phyloP scores from a whole-genome alignment of 2,888 invertebrate species.

The Agrochola circellaris region DNA sequence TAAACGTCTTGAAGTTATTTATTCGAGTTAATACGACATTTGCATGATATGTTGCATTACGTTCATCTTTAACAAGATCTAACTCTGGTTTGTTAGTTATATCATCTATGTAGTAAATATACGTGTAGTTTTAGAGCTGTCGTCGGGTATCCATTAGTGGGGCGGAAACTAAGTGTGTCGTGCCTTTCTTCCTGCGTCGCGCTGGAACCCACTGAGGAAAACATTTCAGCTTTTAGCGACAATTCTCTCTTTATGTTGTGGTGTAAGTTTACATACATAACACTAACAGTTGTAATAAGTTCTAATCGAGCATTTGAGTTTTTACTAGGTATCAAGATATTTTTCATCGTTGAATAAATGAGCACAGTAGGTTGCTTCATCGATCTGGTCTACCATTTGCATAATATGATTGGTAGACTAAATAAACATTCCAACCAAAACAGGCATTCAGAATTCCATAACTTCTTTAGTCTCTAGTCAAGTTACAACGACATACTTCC shows the following conservation, averaged over 20 bases:
- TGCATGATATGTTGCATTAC: slow-evolving; percentile 70
- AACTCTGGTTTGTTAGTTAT: slow-evolving; percentile 35
- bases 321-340: neutral
- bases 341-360: slow-evolving; percentile 4
- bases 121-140: slow-evolving; percentile 33
- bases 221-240: slow-evolving; percentile 39
- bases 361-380: neutral
- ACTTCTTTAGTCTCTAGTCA: neutral
- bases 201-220: slow-evolving; percentile 1
- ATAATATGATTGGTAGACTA: slow-evolving; percentile 13
- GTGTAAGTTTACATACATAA: slow-evolving; percentile 3
- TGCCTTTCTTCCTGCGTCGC: slow-evolving; percentile 46
- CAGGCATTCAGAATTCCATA: slow-evolving; percentile 21
- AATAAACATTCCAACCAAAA: slow-evolving; percentile 33
- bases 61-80: slow-evolving; percentile 43
- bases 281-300: neutral
- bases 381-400: slow-evolving; percentile 12
- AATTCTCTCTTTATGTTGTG: slow-evolving; percentile 13
- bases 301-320: neutral
- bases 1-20: slow-evolving; percentile 65
- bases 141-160: slow-evolving; percentile 53
- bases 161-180: slow-evolving; percentile 42
- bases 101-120: slow-evolving; percentile 32
- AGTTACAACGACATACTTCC: slow-evolving; percentile 27
- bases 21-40: slow-evolving; percentile 65